These are phyloP conservation scores for Microplitis mediator DNA, from an alignment of 1,140 invertebrate genomes.

Conservation along the genomic window DNA sequence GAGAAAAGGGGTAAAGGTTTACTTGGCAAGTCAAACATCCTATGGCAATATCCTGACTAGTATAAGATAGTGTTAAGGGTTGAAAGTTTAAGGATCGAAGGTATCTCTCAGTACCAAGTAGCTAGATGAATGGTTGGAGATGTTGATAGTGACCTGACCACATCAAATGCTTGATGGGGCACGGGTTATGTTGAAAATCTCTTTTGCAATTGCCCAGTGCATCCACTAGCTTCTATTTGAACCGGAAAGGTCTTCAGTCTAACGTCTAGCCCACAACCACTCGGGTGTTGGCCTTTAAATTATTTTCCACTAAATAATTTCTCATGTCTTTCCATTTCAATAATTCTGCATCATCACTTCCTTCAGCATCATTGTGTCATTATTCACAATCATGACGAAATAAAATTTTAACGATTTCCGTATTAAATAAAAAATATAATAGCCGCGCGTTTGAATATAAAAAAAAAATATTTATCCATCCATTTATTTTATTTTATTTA, in stretches of 20 bases:
- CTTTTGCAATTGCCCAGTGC: neutral
- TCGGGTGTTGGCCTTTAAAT: neutral
- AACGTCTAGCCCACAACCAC: neutral
- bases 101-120: conserved; percentile 11
- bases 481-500: neutral
- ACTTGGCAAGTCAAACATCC: conserved; percentile 56
- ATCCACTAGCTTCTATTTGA: neutral
- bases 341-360: neutral
- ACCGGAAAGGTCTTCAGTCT: neutral
- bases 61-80: conserved; percentile 44
- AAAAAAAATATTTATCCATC: neutral
- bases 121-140: conserved; percentile 9
- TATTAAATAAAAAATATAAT: neutral
- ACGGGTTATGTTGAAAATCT: conserved; percentile 14
- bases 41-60: conserved; percentile 49
- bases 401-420: neutral
- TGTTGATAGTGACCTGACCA: conserved; percentile 14
- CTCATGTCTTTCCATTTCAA: conserved; percentile 3
- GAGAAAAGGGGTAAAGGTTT: conserved; percentile 38
- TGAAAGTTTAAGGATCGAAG: conserved; percentile 17
- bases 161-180: conserved; percentile 13
- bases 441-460: neutral
- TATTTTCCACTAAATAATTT: conserved; percentile 16
- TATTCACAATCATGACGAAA: neutral
- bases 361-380: neutral